These are phyloP conservation scores for Crotalus helleri DNA, from an alignment of 2,113 vertebrate genomes.

Conservation along the genomic window DNA sequence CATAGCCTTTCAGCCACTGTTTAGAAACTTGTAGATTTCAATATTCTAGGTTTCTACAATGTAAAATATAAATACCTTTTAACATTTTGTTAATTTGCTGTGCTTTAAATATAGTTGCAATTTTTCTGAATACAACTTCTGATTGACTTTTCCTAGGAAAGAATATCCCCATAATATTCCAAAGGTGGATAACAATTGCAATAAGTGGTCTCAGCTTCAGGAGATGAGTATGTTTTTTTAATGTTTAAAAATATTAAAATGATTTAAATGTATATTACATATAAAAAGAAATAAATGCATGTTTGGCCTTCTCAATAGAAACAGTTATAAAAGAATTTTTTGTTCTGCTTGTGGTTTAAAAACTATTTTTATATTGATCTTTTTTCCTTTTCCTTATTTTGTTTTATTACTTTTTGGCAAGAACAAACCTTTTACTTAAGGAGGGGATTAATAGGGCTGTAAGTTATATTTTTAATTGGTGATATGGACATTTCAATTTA, in stretches of 20 bases:
- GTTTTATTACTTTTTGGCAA: not conserved
- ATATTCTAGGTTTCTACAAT: not conserved
- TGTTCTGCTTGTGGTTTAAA: not conserved
- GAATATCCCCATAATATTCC: conserved; percentile 82
- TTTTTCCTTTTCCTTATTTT: not conserved
- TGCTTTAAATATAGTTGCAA: not conserved
- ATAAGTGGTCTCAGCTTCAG: conserved; percentile 80
- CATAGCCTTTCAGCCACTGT: not conserved
- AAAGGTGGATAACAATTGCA: conserved; percentile 76
- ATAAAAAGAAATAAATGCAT: not conserved
- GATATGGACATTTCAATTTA: not conserved
- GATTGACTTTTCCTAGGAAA: conserved; percentile 73
- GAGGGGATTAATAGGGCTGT: not conserved
- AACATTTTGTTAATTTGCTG: not conserved
- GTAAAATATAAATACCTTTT: not conserved
- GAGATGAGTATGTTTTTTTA: conserved; percentile 73
- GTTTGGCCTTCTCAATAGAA: not conserved
- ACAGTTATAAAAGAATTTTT: not conserved
- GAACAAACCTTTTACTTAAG: not conserved
- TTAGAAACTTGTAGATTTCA: not conserved
- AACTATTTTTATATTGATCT: not conserved
- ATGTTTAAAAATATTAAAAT: not conserved
- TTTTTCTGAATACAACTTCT: conserved; percentile 36
- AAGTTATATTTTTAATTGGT: not conserved
- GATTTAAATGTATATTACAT: not conserved